Evolutionary conservation across 2,797 vertebrate species (phyloP).

Genomic region (Aeoliscus strigatus): DNA sequence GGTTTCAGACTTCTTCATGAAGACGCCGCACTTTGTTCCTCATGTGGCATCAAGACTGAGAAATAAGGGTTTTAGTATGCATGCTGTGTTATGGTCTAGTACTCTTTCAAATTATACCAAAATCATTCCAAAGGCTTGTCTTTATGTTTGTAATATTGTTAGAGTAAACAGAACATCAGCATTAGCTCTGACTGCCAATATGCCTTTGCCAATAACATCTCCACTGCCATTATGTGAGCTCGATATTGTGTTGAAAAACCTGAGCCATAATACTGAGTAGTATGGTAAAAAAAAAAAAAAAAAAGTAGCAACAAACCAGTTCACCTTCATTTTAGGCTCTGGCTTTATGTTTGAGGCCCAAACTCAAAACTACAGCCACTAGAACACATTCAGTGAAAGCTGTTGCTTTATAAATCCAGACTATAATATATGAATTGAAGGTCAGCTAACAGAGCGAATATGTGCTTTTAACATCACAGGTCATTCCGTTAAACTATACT

Average conservation of each 20-base stretch:
- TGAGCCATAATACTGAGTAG: slow-evolving; percentile 3
- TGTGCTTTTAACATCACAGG: no score
- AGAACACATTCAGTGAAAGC: slow-evolving; percentile 41
- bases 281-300: slow-evolving; percentile 11
- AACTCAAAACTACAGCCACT: slow-evolving; percentile 48
- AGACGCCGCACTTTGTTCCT: slow-evolving; percentile 28
- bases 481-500: no score
- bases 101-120: slow-evolving; percentile 51
- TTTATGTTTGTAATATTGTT: slow-evolving; percentile 52
- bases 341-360: slow-evolving; percentile 25
- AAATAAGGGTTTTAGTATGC: slow-evolving; percentile 43
- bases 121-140: slow-evolving; percentile 43
- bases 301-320: slow-evolving; percentile 9
- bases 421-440: no score
- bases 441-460: no score
- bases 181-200: slow-evolving; percentile 26
- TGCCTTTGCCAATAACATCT: slow-evolving; percentile 26
- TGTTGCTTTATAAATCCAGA: no score
- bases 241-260: slow-evolving; percentile 19
- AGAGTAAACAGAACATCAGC: slow-evolving; percentile 27
- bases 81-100: slow-evolving; percentile 46
- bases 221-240: slow-evolving; percentile 4
- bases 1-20: slow-evolving; percentile 18
- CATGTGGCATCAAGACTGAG: slow-evolving; percentile 20
- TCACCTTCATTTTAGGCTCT: slow-evolving; percentile 21